Evolutionary conservation across 2,888 invertebrate genomes (phyloP).

Genomic region (Sarcophaga rosellei): DNA sequence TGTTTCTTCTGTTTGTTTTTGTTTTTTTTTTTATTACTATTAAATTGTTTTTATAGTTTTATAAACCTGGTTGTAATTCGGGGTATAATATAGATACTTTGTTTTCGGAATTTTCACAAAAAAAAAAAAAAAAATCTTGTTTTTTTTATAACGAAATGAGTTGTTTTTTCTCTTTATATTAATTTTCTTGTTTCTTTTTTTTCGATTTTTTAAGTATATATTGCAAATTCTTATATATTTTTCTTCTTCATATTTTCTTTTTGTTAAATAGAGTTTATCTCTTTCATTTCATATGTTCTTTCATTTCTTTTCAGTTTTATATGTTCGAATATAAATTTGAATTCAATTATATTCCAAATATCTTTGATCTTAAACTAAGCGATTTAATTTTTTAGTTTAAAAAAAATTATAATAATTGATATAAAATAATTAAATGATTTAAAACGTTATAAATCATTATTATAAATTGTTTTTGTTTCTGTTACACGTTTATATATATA

Average conservation of each 20-base stretch:
- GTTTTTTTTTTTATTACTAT: conserved; percentile 7
- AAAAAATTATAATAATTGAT: conserved; percentile 65
- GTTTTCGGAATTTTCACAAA: conserved; percentile 38
- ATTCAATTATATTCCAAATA: conserved; percentile 64
- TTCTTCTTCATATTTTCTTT: conserved; percentile 39
- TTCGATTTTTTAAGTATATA: conserved; percentile 17
- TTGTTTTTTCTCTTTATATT: conserved; percentile 11
- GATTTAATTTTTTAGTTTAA: conserved; percentile 38
- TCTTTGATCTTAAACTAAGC: conserved; percentile 61
- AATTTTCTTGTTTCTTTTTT: conserved; percentile 5
- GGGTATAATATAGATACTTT: conserved; percentile 57
- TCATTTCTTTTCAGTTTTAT: conserved; percentile 52
- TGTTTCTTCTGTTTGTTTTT: conserved; percentile 26
- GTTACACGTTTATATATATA: conserved; percentile 11
- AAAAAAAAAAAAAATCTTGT: background rate
- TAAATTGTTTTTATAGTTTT: conserved; percentile 55
- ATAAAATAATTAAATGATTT: conserved; percentile 67
- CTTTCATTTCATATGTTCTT: conserved; percentile 15
- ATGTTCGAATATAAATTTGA: conserved; percentile 67
- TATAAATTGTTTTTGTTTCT: conserved; percentile 39
- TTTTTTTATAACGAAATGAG: conserved; percentile 63
- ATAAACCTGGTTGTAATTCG: conserved; percentile 66
- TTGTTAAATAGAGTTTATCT: conserved; percentile 31
- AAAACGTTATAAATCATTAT: conserved; percentile 48
- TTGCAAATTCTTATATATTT: conserved; percentile 64